Percentiles rank a stretch among this genome's conserved stretches.
phyloP scores from a whole-genome alignment of 2,888 invertebrate genomes.

The Stratiomys singularior region DNA sequence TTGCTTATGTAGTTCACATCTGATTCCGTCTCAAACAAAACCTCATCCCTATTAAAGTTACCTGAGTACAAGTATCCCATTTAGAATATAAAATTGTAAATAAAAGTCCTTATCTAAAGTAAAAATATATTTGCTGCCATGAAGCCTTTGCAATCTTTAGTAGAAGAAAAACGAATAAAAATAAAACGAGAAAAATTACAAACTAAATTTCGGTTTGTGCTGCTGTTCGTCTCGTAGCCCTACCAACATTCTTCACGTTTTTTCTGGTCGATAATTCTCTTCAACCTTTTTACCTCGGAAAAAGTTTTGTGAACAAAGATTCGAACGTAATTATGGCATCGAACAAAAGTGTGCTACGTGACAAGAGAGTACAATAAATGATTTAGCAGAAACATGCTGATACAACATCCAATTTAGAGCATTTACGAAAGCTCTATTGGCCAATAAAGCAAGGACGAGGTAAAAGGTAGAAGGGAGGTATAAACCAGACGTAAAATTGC shows the following conservation, averaged over 20 bases:
- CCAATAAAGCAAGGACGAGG: slow-evolving; percentile 45
- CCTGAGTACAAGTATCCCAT: too few relatives aligned
- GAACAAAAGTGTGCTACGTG: slow-evolving; percentile 51
- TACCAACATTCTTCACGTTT: background rate
- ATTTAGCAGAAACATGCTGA: slow-evolving; percentile 51
- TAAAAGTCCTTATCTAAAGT: too few relatives aligned
- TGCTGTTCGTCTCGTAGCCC: too few relatives aligned
- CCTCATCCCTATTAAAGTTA: too few relatives aligned
- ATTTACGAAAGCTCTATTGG: slow-evolving; percentile 50
- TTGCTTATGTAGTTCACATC: too few relatives aligned
- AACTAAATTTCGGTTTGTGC: too few relatives aligned
- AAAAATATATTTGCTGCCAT: too few relatives aligned
- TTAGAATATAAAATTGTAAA: too few relatives aligned
- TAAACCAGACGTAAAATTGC: slow-evolving; percentile 43
- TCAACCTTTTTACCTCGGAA: slow-evolving; percentile 22
- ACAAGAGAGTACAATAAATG: slow-evolving; percentile 51
- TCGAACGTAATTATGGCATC: slow-evolving; percentile 51
- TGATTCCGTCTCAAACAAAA: too few relatives aligned
- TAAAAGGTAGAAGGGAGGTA: slow-evolving; percentile 26
- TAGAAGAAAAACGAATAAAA: too few relatives aligned
- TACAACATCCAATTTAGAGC: slow-evolving; percentile 53
- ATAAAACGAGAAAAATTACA: too few relatives aligned
- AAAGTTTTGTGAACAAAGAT: slow-evolving; percentile 45
- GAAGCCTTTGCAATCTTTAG: too few relatives aligned
- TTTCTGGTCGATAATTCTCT: slow-evolving; percentile 10